phyloP scores from a whole-genome alignment of 2,888 invertebrate species.

The Cryptops parisi region DNA sequence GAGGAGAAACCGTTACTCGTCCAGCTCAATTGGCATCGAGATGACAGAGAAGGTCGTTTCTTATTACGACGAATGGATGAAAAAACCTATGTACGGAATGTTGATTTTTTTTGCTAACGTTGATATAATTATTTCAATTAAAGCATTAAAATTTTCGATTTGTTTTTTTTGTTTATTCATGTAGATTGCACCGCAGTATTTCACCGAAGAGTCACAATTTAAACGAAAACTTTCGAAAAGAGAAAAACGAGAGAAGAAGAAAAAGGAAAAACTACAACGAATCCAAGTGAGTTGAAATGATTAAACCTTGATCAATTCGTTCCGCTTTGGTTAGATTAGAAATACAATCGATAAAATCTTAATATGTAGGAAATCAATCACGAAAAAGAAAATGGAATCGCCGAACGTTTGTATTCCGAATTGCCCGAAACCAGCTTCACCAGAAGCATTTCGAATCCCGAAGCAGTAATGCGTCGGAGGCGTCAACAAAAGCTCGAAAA shows the following conservation, averaged over 20 bases:
- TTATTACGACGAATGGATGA: constrained; percentile 77
- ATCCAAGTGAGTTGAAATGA: constrained; percentile 20
- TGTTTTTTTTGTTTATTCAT: neutral
- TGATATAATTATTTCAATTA: neutral
- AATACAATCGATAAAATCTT: too few relatives aligned
- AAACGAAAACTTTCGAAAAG: constrained; percentile 89
- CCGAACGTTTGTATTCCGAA: constrained; percentile 86
- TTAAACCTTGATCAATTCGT: too few relatives aligned
- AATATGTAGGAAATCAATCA: constrained; percentile 27
- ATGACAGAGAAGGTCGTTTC: constrained; percentile 95
- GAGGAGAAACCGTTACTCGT: constrained; percentile 92
- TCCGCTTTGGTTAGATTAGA: too few relatives aligned
- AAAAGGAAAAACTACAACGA: constrained; percentile 72
- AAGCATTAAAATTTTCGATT: neutral
- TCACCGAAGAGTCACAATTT: constrained; percentile 65
- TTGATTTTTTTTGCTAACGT: neutral
- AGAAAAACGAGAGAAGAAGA: constrained; percentile 95
- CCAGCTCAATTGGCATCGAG: constrained; percentile 98
- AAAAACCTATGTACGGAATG: constrained; percentile 41
- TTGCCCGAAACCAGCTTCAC: constrained; percentile 97
- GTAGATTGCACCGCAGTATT: constrained; percentile 29
- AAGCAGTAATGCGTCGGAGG: constrained; percentile 95
- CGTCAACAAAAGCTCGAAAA: constrained; percentile 93
- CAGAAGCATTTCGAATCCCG: constrained; percentile 97
- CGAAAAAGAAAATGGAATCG: constrained; percentile 56